Percentiles rank a stretch among this genome's conserved stretches.
Conservation (phyloP, 2,113 vertebrate genomes). For the Gobio gobio region DNA sequence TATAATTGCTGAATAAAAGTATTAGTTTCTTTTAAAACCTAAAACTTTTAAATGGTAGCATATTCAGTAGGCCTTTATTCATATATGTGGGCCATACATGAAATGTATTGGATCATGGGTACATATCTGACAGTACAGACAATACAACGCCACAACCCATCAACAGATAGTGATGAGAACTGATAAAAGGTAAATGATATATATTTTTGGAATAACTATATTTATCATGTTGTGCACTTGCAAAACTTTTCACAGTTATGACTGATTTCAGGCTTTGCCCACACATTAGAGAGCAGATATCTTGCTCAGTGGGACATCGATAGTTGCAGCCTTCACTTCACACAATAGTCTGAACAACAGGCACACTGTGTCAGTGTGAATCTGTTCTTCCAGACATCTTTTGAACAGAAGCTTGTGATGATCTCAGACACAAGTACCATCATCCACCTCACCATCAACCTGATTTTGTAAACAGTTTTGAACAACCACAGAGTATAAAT, state of each 20-base stretch:
- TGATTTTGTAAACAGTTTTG: not conserved
- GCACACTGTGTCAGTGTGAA: slow-evolving; percentile 59
- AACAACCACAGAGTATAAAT: slow-evolving; percentile 16
- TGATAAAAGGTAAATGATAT: slow-evolving; percentile 42
- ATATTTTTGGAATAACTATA: slow-evolving; percentile 30
- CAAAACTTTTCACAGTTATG: slow-evolving; percentile 26
- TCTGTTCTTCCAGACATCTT: slow-evolving; percentile 51
- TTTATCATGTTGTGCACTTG: slow-evolving; percentile 25
- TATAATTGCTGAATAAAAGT: not conserved
- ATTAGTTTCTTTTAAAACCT: not conserved
- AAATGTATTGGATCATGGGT: not conserved
- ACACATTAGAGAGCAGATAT: slow-evolving; percentile 52
- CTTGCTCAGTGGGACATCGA: slow-evolving; percentile 55
- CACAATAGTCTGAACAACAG: slow-evolving; percentile 59
- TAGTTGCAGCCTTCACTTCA: slow-evolving; percentile 53
- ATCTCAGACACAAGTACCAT: not conserved
- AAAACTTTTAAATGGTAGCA: not conserved
- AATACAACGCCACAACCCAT: slow-evolving; percentile 35
- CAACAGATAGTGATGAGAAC: slow-evolving; percentile 45
- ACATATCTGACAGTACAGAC: not conserved
- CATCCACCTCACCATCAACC: not conserved
- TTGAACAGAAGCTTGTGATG: not conserved
- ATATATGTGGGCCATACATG: not conserved
- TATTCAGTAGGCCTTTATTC: not conserved
- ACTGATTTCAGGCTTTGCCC: slow-evolving; percentile 46